Base-by-base conservation (phyloP, 1,140 invertebrate genomes). In the Cotesia chilonis region DNA sequence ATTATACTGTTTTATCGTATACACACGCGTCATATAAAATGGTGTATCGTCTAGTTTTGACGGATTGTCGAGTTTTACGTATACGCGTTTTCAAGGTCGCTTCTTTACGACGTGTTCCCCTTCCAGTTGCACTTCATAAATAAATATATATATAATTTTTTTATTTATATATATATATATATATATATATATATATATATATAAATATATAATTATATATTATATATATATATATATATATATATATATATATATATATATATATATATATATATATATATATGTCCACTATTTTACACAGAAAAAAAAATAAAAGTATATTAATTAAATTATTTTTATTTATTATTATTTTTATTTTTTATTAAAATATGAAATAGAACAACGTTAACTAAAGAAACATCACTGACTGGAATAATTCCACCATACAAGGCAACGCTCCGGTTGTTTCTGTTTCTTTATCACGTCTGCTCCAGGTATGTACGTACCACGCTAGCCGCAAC, bases 381-480 rank as follows among this genome's bases (percentile, higher is more conserved):
- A 72, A 47, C 4, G 74, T 76, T 70, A 77, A 80, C 79, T 68
- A 76, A 28, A 28, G 69, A 75, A 69, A 75, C 75, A 75, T 17
- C 74, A 76, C 79, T 74, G 68, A 75, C 78, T 74, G 41, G 10
- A 47, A 47, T 41, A 47, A 47, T 70, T 81, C 74, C 75, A 77
- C 78, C 79, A 81, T 81, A 79, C 78, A 79, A 85, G 79, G 80
- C 82, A 81, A 80, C 81, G 76, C 75, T 79, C 79, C 76, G 78
- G 79, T 77, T 79, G 77, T 79, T 80, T 80, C 76, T 80, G 79
- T 81, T 80, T 80, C 76, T 80, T 78, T 81, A 78, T 76, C 78
- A 82, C 60, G 74, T 63, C 72, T 74, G 63, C 41, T 47, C 41
- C 10, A 7, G 5, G 41, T 47, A 9, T 10, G 5, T 6, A 9